Evolutionary conservation across 2,888 invertebrate genomes (phyloP).

Genomic region (Scaptomyza caliginosa): DNA sequence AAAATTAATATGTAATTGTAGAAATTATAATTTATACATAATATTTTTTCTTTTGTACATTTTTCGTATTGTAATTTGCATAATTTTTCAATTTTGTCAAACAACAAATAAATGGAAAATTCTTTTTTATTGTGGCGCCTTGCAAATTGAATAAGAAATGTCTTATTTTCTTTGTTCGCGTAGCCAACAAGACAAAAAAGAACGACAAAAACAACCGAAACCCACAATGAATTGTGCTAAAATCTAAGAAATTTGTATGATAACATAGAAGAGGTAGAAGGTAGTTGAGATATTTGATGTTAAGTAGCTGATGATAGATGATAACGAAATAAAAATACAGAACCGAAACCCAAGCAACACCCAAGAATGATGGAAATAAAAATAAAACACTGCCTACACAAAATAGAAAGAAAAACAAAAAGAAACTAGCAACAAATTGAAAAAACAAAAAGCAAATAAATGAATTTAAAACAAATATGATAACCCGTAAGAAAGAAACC

Average conservation of each 20-base stretch:
- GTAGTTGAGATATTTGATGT: slow-evolving; percentile 14
- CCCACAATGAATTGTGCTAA: slow-evolving; percentile 53
- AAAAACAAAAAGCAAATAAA: slow-evolving; percentile 72
- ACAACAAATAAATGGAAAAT: slow-evolving; percentile 38
- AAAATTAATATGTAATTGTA: slow-evolving; percentile 36
- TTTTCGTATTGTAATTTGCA: slow-evolving; percentile 23
- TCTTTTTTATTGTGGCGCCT: slow-evolving; percentile 42
- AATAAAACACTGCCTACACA: slow-evolving; percentile 71
- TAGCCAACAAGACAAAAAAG: slow-evolving; percentile 20
- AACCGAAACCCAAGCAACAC: slow-evolving; percentile 37
- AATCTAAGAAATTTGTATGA: slow-evolving; percentile 38
- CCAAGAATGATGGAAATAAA: slow-evolving; percentile 55
- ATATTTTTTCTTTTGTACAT: slow-evolving; percentile 13
- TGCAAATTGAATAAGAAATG: slow-evolving; percentile 54
- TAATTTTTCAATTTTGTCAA: slow-evolving; percentile 31
- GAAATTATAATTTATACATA: slow-evolving; percentile 27
- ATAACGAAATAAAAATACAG: neutral
- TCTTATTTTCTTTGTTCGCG: slow-evolving; percentile 58
- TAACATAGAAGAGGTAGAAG: slow-evolving; percentile 3
- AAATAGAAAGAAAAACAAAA: slow-evolving; percentile 40
- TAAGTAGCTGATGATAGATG: slow-evolving; percentile 9
- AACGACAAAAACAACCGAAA: slow-evolving; percentile 17
- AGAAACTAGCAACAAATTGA: slow-evolving; percentile 72
- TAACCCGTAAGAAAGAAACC: slow-evolving; percentile 15
- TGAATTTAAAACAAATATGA: slow-evolving; percentile 62